Percentiles rank a stretch among this genome's conserved stretches.
Conservation (phyloP, 2,797 vertebrate species). For the Galaxias olidus region DNA sequence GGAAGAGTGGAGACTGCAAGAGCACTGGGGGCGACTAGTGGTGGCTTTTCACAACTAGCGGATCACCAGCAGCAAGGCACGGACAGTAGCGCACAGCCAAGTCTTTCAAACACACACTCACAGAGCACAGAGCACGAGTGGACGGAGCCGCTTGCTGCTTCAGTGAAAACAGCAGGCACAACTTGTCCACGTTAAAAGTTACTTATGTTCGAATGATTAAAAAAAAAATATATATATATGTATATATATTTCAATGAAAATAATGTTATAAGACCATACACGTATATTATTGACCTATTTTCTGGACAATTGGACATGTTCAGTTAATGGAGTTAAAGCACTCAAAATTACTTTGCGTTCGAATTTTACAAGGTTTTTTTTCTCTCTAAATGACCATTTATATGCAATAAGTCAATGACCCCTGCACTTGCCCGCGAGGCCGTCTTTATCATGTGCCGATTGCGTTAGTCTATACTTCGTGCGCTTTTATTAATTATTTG, state of each 20-base stretch:
- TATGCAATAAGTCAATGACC: constrained; percentile 1
- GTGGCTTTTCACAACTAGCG: constrained; percentile 92
- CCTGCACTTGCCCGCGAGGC: background rate
- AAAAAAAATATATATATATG: too few relatives aligned
- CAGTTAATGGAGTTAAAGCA: too few relatives aligned
- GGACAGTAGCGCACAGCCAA: constrained; percentile 14
- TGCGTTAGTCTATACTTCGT: background rate
- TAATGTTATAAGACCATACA: too few relatives aligned
- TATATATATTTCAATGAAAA: too few relatives aligned
- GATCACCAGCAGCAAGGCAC: constrained; percentile 54
- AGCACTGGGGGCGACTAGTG: constrained; percentile 99
- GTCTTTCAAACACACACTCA: constrained; percentile 21
- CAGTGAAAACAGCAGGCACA: background rate
- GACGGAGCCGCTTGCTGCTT: constrained; percentile 2
- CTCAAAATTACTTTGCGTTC: too few relatives aligned
- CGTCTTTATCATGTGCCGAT: background rate
- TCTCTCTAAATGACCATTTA: too few relatives aligned
- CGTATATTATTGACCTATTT: too few relatives aligned
- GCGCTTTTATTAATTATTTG: background rate
- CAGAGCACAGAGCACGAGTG: constrained; percentile 15
- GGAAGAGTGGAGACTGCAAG: constrained; percentile 93
- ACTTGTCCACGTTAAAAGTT: background rate
- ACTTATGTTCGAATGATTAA: too few relatives aligned
- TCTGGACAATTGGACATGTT: too few relatives aligned
- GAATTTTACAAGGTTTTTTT: too few relatives aligned